Conservation (phyloP, 53 echinoderm and acorn worm genomes). For the Antedon mediterranea region DNA sequence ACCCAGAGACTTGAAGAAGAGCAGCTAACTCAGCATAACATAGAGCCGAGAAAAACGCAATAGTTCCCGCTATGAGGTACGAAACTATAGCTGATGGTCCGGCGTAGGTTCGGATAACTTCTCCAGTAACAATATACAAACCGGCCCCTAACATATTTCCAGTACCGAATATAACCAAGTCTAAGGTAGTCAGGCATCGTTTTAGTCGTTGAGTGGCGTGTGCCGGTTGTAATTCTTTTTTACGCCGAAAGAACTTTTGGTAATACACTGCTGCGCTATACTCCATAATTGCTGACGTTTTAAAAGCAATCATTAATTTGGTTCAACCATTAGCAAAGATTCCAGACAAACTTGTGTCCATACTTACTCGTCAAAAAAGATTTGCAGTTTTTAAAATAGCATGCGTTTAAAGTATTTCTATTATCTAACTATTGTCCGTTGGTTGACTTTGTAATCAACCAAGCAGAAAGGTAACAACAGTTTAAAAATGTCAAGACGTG, state of each 20-base stretch:
- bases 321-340: too few relatives aligned
- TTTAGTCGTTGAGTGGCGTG: conserved; percentile 5
- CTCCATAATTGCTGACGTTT: neutral
- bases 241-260: neutral
- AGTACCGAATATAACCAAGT: conserved; percentile 41
- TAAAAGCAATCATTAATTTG: too few relatives aligned
- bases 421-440: neutral
- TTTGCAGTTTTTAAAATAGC: too few relatives aligned
- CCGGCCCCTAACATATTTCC: conserved; percentile 68
- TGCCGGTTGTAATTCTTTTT: neutral
- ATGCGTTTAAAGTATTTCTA: too few relatives aligned
- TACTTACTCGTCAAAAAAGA: too few relatives aligned
- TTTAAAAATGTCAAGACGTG: neutral
- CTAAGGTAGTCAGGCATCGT: conserved; percentile 49
- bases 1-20: conserved; percentile 47
- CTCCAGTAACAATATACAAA: conserved; percentile 57
- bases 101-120: conserved; percentile 41
- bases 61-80: conserved; percentile 39
- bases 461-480: neutral
- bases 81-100: conserved; percentile 59
- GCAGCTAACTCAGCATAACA: conserved; percentile 59
- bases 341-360: too few relatives aligned
- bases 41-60: conserved; percentile 37
- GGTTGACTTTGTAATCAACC: neutral
- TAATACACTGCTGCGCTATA: neutral